Evolutionary conservation across 1,140 invertebrate species (phyloP), one percentile per base, ranked within the genome.

Genomic region (Aphidius ervi): DNA sequence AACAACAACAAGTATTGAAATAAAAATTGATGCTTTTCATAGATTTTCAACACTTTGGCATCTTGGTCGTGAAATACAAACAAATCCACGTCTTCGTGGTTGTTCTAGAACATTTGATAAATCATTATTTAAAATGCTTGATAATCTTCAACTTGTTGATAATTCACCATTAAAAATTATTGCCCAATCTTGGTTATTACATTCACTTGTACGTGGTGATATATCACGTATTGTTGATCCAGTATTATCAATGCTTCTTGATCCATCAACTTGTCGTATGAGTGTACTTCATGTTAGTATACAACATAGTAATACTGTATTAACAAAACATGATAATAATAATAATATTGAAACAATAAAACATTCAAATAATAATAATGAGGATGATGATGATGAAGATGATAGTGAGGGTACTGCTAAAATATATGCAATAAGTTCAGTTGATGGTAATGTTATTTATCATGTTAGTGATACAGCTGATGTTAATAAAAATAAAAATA

Each of bases 281-380:
- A 92, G 92, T 52, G 89, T 96, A 4, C 85, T 92, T 8, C 91
- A 95, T 70, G 87, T 93, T 1, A 90, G 87, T 70, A 87, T 93
- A 55, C 81, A 90, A 46, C 84, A 88, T 61, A 83, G 84, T n/a
- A 85, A 86, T 59, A 81, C 79, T 6, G 78, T 83, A 65, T 56
- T 74, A 58, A 76, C 74, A 3, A 74, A 67, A 60, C 73, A 77
- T 31, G 72, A 78, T 47, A 65, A 16, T 16, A 16, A 78, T 47
- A 65, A 16, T 16, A 16, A 16, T 16, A 16, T 69, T 5, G 75
- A 63, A 46, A 42, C 40, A 20, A 16, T 10, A 20, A 40, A 54
- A 40, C 16, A 40, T 54, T 8, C 41, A 54, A 48, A 48, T n/a
- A 48, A 48, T 16, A 48, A n/a, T 48, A 20, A 20, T 48, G 6